Evolutionary conservation across 2,113 vertebrate species (phyloP), one percentile per base, ranked within the genome.

Genomic region (Bostrychus sinensis): DNA sequence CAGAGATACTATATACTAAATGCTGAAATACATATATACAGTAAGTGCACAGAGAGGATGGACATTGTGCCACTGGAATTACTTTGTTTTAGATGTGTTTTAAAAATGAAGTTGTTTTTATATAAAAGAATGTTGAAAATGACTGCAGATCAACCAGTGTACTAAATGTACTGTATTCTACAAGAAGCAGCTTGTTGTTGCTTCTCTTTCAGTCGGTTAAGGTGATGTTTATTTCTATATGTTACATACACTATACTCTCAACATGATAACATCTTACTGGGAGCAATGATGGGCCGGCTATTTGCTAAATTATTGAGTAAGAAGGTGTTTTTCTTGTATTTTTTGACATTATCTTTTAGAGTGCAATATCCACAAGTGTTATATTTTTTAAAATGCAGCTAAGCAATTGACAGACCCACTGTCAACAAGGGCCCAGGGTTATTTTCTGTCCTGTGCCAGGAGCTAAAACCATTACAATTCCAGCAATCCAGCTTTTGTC

Each of bases 341-440:
- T 48, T 45, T 45, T 22, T 8, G 19, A 9, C 12, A 34, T 7
- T 34, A 34, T 5, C 10, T 20, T 67, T 22, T 46, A 56, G 70
- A 75, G 88, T 91, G 87, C 82, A 89, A 86, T 89, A 88, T 73
- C 26, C 39, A 2, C 56, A 14, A 30, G 22, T 3, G 43, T 63
- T 56, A 6, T 41, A 36, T 45, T 54, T 62, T 68, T 72, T 26
- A 64, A 1, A 20, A 62, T 56, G 32, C 62, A 59, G 61, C 39
- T 22, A 5, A 41, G 43, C 28, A 63, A 34, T 38, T 26, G 28
- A 46, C 36, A 50, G 48, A 54, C 28, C 39, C 45, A 32, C 63
- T 66, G 70, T 67, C 36, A 20, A 50, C 51, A 69, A 66, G 86
- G 80, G 69, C 70, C 73, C 78, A 86, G 71, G 71, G 63, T 39